Percentiles rank a stretch among this genome's conserved stretches.
Conservation (phyloP, 2,113 vertebrate species). For the Aix galericulata region DNA sequence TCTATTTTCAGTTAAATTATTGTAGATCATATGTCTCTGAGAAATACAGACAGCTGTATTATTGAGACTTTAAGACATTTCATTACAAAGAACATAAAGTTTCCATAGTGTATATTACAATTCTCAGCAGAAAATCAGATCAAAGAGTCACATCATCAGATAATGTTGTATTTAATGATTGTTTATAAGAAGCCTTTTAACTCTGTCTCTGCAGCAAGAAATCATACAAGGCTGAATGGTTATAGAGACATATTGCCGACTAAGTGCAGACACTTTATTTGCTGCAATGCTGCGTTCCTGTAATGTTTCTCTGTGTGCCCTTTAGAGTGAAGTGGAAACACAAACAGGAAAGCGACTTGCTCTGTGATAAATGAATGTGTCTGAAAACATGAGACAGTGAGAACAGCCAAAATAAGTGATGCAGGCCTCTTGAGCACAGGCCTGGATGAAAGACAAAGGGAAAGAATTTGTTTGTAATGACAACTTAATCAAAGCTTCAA, state of each 20-base stretch:
- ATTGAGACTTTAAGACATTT: conserved; percentile 36
- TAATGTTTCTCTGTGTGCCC: conserved; percentile 65
- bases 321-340: conserved; percentile 75
- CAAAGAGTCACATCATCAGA: conserved; percentile 17
- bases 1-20: conserved; percentile 8
- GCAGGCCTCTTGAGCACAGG: conserved; percentile 35
- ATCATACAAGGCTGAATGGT: conserved; percentile 14
- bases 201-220: conserved; percentile 52
- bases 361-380: conserved; percentile 72
- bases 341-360: conserved; percentile 72
- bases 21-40: background rate
- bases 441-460: conserved; percentile 52
- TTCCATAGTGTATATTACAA: background rate
- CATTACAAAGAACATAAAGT: conserved; percentile 16
- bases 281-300: conserved; percentile 66
- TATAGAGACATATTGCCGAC: conserved; percentile 51
- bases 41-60: background rate
- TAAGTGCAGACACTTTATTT: conserved; percentile 67
- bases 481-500: conserved; percentile 65
- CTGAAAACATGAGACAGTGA: conserved; percentile 69
- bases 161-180: conserved; percentile 30
- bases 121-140: conserved; percentile 53
- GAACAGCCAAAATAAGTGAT: conserved; percentile 67
- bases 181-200: conserved; percentile 59
- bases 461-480: conserved; percentile 54